These are phyloP conservation scores for Limenitis camilla DNA, from an alignment of 2,888 invertebrate genomes.

Conservation along the genomic window DNA sequence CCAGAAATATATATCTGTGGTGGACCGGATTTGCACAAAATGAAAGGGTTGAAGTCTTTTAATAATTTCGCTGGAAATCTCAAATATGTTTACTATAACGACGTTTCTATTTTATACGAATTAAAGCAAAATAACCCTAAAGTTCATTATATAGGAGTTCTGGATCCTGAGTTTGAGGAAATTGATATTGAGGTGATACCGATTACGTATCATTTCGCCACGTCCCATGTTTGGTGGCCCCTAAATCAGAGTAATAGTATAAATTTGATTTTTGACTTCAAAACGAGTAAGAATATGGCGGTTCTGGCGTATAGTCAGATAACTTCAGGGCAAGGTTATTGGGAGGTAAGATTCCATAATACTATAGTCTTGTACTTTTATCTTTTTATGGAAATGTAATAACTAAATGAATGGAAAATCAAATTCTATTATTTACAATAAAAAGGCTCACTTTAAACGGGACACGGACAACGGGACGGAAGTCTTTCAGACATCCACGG, in stretches of 20 bases:
- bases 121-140: conserved; percentile 89
- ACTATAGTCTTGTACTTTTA: no score
- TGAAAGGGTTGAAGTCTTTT: conserved; percentile 85
- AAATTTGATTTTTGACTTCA: conserved; percentile 89
- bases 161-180: conserved; percentile 88
- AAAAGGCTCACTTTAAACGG: no score
- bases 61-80: conserved; percentile 92
- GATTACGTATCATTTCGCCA: conserved; percentile 92
- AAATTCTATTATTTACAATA: no score
- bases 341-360: conserved; percentile 86
- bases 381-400: no score
- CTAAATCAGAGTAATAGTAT: conserved; percentile 82
- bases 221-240: conserved; percentile 93
- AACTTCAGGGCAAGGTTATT: conserved; percentile 84
- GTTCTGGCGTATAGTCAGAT: conserved; percentile 90
- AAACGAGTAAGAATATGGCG: conserved; percentile 87
- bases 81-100: conserved; percentile 94
- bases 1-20: conserved; percentile 95
- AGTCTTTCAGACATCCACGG: no score
- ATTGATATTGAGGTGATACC: conserved; percentile 90
- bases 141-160: conserved; percentile 85
- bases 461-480: no score
- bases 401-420: no score
- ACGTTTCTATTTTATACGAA: conserved; percentile 92
- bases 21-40: conserved; percentile 88